A percentile compares a stretch with the other conserved stretches of the same genome.
These are phyloP conservation scores for Ctena decussata DNA, from an alignment of 2,888 invertebrate species.

Conservation along the genomic window DNA sequence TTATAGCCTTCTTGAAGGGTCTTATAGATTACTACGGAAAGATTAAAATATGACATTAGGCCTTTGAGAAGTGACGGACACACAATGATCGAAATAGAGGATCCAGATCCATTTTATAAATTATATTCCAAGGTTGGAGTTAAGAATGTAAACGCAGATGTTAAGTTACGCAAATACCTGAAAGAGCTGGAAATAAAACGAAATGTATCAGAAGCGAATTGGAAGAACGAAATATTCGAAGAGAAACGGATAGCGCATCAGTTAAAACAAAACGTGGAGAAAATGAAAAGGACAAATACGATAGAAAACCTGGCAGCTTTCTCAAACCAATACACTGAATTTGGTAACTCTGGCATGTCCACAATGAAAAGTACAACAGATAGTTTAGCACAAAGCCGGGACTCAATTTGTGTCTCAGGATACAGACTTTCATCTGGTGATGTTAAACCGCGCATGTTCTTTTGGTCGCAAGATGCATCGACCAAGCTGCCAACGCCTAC, in stretches of 20 bases:
- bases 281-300: background rate
- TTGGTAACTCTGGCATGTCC: background rate
- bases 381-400: background rate
- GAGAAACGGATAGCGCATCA: background rate
- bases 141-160: constrained; percentile 29
- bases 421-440: background rate
- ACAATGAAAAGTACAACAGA: background rate
- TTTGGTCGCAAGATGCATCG: constrained; percentile 66
- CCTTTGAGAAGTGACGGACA: background rate
- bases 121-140: constrained; percentile 47
- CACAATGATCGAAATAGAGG: constrained; percentile 36
- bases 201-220: background rate
- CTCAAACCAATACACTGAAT: background rate
- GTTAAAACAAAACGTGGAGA: background rate
- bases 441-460: constrained; percentile 39
- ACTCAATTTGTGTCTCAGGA: background rate
- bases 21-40: background rate
- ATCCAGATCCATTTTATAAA: constrained; percentile 33
- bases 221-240: constrained; percentile 6
- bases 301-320: background rate
- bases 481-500: constrained; percentile 50
- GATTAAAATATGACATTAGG: background rate
- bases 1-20: background rate
- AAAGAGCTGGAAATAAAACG: background rate
- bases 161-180: background rate